Percentiles rank a stretch among this genome's conserved stretches.
phyloP scores from a whole-genome alignment of 2,888 invertebrate genomes.

The Griposia aprilina region DNA sequence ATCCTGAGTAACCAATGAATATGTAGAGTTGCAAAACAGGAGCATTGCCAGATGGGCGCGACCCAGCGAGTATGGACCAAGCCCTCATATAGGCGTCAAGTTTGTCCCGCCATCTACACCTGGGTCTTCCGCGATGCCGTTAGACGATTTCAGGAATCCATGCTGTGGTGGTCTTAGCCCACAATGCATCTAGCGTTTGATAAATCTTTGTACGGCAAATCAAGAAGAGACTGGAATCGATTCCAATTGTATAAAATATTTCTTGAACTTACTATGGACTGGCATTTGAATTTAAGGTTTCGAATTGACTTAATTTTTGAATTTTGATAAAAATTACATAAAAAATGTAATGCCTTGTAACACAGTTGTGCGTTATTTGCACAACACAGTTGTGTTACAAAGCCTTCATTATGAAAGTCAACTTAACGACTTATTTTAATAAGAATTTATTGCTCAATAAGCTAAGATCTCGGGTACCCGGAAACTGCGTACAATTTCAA shows the following conservation, averaged over 20 bases:
- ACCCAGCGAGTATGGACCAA: neutral
- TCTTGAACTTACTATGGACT: neutral
- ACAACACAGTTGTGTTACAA: neutral
- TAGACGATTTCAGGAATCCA: neutral
- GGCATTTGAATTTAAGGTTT: neutral
- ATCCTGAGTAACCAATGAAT: too few species aligned
- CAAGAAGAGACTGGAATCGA: neutral
- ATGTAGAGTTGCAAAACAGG: too few species aligned
- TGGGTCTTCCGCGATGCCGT: neutral
- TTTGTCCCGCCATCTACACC: too few species aligned
- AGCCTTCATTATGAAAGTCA: constrained; percentile 8
- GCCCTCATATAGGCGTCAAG: neutral
- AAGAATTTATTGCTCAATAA: constrained; percentile 62
- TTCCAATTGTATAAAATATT: neutral
- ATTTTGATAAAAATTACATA: neutral
- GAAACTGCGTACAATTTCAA: constrained; percentile 65
- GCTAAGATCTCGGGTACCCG: constrained; percentile 52
- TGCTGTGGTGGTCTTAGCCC: too few species aligned
- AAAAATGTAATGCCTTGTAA: neutral
- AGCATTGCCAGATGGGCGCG: too few species aligned
- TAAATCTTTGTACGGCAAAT: neutral
- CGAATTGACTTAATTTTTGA: too few species aligned
- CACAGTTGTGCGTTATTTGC: neutral
- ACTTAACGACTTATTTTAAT: constrained; percentile 33
- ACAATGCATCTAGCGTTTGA: neutral